These are phyloP conservation scores for Megalops atlanticus DNA, from an alignment of 2,113 vertebrate species.

Conservation along the genomic window DNA sequence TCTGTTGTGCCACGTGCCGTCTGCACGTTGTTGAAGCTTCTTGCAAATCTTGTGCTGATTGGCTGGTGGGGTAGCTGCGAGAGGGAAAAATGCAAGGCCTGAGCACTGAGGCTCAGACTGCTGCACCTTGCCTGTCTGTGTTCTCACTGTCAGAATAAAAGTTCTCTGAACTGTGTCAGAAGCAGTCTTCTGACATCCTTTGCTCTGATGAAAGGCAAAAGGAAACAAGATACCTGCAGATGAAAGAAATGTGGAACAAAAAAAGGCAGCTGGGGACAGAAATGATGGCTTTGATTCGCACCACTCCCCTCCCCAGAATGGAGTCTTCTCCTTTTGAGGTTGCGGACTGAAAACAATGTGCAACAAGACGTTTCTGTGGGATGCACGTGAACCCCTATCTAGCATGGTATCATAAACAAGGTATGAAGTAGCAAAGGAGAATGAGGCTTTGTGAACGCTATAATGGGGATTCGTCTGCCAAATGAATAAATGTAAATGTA, in stretches of 20 bases:
- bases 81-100: no score
- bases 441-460: no score
- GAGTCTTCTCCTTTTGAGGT: background rate
- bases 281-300: conserved; percentile 40
- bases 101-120: background rate
- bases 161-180: conserved; percentile 51
- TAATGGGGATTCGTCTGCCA: no score
- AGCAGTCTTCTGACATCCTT: conserved; percentile 49
- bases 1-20: no score
- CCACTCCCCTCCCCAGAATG: conserved; percentile 7
- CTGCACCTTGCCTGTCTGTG: background rate
- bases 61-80: no score
- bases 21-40: no score
- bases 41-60: no score
- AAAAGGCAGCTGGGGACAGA: conserved; percentile 38
- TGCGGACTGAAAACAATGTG: conserved; percentile 3
- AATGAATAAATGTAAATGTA: no score
- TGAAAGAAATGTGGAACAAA: conserved; percentile 48
- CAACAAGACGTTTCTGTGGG: conserved; percentile 4
- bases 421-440: no score
- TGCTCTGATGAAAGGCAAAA: conserved; percentile 50
- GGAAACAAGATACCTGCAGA: conserved; percentile 48
- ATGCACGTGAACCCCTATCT: no score
- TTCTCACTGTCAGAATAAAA: conserved; percentile 52
- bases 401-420: no score